phyloP scores from a whole-genome alignment of 2,888 invertebrate genomes.

The Ornithoptera priamus region DNA sequence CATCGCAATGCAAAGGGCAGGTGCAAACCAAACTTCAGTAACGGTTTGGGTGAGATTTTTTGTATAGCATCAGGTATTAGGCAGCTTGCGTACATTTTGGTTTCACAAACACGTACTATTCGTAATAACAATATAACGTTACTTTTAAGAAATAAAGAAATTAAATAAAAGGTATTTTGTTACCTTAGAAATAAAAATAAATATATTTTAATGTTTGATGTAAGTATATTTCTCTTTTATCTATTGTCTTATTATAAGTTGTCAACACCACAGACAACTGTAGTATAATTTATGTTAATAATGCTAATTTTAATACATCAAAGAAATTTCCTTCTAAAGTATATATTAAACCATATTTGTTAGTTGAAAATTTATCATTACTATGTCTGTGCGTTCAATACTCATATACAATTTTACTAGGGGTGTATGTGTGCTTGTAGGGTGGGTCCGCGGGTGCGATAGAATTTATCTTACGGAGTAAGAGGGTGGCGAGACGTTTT shows the following conservation, averaged over 20 bases:
- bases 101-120: neutral
- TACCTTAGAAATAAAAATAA: no score
- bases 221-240: no score
- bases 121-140: neutral
- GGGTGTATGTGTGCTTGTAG: neutral
- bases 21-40: slow-evolving; percentile 54
- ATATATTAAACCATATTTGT: neutral
- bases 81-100: neutral
- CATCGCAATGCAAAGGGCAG: slow-evolving; percentile 44
- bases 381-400: neutral
- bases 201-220: no score
- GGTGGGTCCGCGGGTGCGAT: slow-evolving; percentile 19
- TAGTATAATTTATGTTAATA: no score
- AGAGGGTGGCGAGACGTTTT: slow-evolving; percentile 3
- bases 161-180: no score
- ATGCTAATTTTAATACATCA: neutral
- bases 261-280: no score
- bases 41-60: slow-evolving; percentile 46
- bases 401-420: neutral
- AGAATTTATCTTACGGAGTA: slow-evolving; percentile 10
- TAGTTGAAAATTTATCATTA: neutral
- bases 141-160: neutral
- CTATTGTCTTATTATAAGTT: no score
- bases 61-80: slow-evolving; percentile 19
- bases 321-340: neutral